A percentile compares a stretch with the other conserved stretches of the same genome.
Evolutionary conservation across 2,888 invertebrate genomes (phyloP).

Genomic region (Nomada hirtipes): DNA sequence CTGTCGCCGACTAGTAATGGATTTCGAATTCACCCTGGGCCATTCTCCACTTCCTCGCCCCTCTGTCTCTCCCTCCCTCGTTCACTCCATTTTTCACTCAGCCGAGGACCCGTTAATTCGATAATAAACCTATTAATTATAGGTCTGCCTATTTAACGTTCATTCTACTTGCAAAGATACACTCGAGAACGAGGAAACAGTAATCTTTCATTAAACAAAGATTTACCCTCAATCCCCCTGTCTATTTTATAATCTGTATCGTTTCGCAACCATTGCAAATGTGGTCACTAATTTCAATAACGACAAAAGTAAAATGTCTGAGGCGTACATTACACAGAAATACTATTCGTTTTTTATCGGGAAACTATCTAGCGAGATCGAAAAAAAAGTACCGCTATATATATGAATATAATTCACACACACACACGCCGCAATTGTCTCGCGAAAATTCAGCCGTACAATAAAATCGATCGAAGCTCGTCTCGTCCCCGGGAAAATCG

Average conservation of each 20-base stretch:
- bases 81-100: slow-evolving; percentile 63
- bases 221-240: slow-evolving; percentile 62
- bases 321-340: too few relatives aligned
- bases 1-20: slow-evolving; percentile 69
- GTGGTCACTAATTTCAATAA: too few relatives aligned
- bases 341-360: too few relatives aligned
- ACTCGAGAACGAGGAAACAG: slow-evolving; percentile 57
- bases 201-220: slow-evolving; percentile 75
- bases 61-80: background rate
- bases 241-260: background rate
- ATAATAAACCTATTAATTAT: slow-evolving; percentile 76
- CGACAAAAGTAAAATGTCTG: too few relatives aligned
- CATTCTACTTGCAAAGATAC: slow-evolving; percentile 42
- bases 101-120: slow-evolving; percentile 69
- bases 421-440: too few relatives aligned
- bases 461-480: background rate
- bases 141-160: slow-evolving; percentile 64
- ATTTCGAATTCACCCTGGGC: slow-evolving; percentile 66
- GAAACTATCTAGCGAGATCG: too few relatives aligned
- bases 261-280: background rate
- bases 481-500: background rate
- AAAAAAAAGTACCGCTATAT: too few relatives aligned
- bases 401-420: too few relatives aligned
- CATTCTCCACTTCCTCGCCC: slow-evolving; percentile 50
- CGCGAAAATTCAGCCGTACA: background rate